A percentile compares a stretch with the other conserved stretches of the same genome.
phyloP scores from a whole-genome alignment of 2,888 invertebrate species.

The Ophonus ardosiacus region DNA sequence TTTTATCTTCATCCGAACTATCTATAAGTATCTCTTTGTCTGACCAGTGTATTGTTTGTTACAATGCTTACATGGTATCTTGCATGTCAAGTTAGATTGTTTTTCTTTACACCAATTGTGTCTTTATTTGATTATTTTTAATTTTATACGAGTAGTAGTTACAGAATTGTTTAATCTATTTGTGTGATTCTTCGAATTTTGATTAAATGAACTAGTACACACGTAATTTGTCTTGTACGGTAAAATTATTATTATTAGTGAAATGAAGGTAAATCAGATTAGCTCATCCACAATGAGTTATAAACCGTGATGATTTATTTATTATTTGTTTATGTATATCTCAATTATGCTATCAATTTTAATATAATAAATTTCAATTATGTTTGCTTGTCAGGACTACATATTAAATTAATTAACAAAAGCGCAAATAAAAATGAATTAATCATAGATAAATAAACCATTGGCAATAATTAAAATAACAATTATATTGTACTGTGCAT shows the following conservation, averaged over 20 bases:
- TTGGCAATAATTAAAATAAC: constrained; percentile 28
- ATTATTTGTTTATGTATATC: neutral
- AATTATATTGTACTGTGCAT: neutral
- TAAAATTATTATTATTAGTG: neutral
- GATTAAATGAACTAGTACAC: too few relatives aligned
- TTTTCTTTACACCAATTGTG: too few relatives aligned
- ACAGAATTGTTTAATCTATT: too few relatives aligned
- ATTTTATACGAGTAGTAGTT: too few relatives aligned
- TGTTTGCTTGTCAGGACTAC: neutral
- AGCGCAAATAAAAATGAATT: neutral
- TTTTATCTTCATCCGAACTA: too few relatives aligned
- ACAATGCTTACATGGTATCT: too few relatives aligned
- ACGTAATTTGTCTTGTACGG: neutral
- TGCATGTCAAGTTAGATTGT: too few relatives aligned
- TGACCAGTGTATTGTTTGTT: too few relatives aligned
- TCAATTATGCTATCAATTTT: neutral
- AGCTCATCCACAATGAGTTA: neutral
- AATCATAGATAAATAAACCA: constrained; percentile 14
- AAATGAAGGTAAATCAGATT: neutral
- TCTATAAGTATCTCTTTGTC: too few relatives aligned
- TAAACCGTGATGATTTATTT: neutral
- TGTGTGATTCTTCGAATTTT: too few relatives aligned
- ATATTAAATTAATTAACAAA: constrained; percentile 2
- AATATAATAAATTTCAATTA: neutral
- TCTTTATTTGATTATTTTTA: too few relatives aligned